Conservation (phyloP, 1,140 invertebrate species). For the Apis cerana region DNA sequence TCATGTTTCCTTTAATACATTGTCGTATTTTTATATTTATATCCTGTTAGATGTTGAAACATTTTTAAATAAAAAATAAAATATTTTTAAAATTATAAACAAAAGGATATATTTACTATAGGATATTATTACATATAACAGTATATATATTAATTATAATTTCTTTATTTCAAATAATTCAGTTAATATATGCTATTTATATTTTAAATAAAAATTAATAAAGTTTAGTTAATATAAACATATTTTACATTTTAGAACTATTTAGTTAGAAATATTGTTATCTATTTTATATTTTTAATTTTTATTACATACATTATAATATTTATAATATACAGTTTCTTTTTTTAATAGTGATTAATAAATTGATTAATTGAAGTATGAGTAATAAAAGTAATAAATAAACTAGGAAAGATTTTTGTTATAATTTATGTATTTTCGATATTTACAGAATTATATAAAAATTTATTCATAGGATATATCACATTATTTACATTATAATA, state of each 20-base stretch:
- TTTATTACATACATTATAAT: background rate
- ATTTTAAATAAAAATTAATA: background rate
- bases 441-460: slow-evolving; percentile 8
- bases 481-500: slow-evolving; percentile 7
- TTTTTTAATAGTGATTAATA: background rate
- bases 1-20: background rate
- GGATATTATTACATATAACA: background rate
- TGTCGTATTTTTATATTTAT: slow-evolving; percentile 31
- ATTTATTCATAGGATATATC: slow-evolving; percentile 4
- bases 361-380: too few species aligned
- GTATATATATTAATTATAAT: background rate
- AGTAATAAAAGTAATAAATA: background rate
- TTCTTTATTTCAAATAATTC: background rate
- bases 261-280: background rate
- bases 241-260: background rate
- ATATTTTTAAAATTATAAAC: background rate
- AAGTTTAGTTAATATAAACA: background rate
- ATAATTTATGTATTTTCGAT: background rate
- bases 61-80: slow-evolving; percentile 15
- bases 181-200: background rate
- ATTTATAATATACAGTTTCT: background rate
- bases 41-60: slow-evolving; percentile 9
- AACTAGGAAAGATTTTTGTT: too few species aligned
- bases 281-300: background rate
- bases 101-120: background rate